Conservation (phyloP, 2,113 vertebrate genomes). For the Cathartes aura region DNA sequence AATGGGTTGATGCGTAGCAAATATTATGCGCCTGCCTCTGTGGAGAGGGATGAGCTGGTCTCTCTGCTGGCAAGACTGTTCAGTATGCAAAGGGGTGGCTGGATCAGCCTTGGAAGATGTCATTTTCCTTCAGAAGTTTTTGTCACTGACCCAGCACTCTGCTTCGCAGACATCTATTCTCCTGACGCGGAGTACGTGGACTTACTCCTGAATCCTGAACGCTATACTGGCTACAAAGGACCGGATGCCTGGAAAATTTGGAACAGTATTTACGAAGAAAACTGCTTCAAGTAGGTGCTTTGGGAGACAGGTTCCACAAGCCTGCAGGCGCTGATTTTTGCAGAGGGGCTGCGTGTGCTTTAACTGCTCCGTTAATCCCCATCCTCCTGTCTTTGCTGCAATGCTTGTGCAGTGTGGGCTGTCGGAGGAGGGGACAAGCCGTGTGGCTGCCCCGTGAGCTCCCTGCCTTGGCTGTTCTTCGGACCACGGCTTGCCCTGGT, state of each 20-base stretch:
- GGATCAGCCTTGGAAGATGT: not conserved
- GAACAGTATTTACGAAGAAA: conserved; percentile 87
- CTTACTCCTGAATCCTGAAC: conserved; percentile 82
- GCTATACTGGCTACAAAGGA: conserved; percentile 84
- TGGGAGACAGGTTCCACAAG: not conserved
- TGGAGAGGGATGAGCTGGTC: not conserved
- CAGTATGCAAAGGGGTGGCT: not conserved
- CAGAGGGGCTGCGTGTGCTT: not conserved
- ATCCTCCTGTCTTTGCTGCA: not conserved
- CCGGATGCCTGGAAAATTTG: conserved; percentile 82
- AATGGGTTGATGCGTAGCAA: fast-evolving
- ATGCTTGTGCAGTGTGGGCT: not conserved
- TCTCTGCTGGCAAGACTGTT: not conserved
- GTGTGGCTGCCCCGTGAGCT: fast-evolving
- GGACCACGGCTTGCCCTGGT: not conserved
- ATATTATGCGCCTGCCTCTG: not conserved
- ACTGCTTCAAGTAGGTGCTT: conserved; percentile 84
- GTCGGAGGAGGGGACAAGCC: not conserved
- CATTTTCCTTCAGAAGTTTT: not conserved
- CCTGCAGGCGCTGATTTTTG: not conserved
- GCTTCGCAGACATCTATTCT: conserved; percentile 74
- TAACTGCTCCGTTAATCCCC: not conserved
- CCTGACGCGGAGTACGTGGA: conserved; percentile 84
- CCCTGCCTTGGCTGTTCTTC: not conserved
- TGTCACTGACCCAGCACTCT: not conserved